Evolutionary conservation across 2,113 vertebrate genomes (phyloP), one percentile per base, ranked within the genome.

Genomic region (Tor tambroides): DNA sequence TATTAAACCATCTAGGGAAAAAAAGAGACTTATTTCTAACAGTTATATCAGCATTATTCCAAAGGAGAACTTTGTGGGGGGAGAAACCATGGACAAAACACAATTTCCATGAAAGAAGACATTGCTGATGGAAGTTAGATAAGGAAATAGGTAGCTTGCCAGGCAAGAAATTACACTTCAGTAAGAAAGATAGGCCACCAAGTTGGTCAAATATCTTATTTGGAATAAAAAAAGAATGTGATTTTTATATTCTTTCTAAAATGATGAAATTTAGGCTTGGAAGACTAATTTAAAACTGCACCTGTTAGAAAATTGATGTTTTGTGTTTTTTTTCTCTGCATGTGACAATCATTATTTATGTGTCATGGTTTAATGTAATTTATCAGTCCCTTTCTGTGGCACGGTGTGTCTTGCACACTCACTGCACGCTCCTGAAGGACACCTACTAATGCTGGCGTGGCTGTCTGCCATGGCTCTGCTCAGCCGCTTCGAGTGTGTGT

Each of bases 401-500:
- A 74, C 10, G 35, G 21, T 59, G 76, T 81, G 21, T 51, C 59
- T 79, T 51, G n/a, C 41, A 46, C 59, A 56, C 41, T 78, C 32
- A 15, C 41, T 67, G 54, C 78, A 41, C 35, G 56, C 79, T 59
- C 32, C 32, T 28, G 61, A 71, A 38, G 49, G 84, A 85, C 74
- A 65, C 32, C 51, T 80, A 83, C 61, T n/a, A 89, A 85, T 85
- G 71, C 78, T 41, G 72, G 43, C 43, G 81, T 81, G 88, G 51
- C 43, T 38, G 51, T 81, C 80, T 56, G 84, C 74, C 72, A 61
- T 17, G 32, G 26, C 38, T 35, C 71, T 32, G 41, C 75, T 38
- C 8, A 21, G 32, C 32, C 32, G 26, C 21, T 79, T 69, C 21
- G 38, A 77, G 19, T 78, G 38, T 71, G 46, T 72, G 46, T 72